Conservation (phyloP, 2,797 vertebrate genomes). For the Coregonus ussuriensis region DNA sequence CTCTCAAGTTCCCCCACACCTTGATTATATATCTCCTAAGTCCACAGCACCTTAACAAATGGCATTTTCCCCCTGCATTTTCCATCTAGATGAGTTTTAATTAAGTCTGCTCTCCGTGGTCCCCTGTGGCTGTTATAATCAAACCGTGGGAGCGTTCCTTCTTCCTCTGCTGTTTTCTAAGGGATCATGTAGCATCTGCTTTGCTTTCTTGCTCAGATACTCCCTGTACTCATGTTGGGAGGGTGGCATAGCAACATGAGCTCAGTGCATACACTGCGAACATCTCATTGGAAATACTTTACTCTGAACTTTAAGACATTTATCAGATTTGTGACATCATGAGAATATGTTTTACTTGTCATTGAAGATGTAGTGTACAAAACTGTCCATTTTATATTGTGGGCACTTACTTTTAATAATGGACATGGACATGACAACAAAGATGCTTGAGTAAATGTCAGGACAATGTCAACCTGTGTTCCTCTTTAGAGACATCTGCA, state of each 20-base stretch:
- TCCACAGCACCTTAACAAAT: slow-evolving; percentile 61
- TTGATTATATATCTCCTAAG: slow-evolving; percentile 57
- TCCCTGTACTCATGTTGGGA: background rate
- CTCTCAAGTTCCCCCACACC: slow-evolving; percentile 31
- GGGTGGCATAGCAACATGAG: background rate
- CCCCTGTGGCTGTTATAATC: slow-evolving; percentile 73
- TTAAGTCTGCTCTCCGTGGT: slow-evolving; percentile 69
- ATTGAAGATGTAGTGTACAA: too few species aligned
- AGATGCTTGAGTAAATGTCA: too few species aligned
- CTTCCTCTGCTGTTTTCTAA: slow-evolving; percentile 13
- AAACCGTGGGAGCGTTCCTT: slow-evolving; percentile 64
- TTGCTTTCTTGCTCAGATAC: background rate
- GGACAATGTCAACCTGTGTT: too few species aligned
- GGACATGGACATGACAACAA: too few species aligned
- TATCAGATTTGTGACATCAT: too few species aligned
- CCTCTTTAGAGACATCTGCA: too few species aligned
- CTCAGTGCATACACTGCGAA: background rate
- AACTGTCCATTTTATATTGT: too few species aligned
- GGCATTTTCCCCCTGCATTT: slow-evolving; percentile 62
- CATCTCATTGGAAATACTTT: background rate
- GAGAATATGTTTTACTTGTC: too few species aligned
- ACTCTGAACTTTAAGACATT: background rate
- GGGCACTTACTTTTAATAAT: too few species aligned
- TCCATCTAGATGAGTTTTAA: slow-evolving; percentile 80
- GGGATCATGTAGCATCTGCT: slow-evolving; percentile 57